Base-by-base conservation (phyloP, 1,140 invertebrate species). In the Glossosoma conforme region DNA sequence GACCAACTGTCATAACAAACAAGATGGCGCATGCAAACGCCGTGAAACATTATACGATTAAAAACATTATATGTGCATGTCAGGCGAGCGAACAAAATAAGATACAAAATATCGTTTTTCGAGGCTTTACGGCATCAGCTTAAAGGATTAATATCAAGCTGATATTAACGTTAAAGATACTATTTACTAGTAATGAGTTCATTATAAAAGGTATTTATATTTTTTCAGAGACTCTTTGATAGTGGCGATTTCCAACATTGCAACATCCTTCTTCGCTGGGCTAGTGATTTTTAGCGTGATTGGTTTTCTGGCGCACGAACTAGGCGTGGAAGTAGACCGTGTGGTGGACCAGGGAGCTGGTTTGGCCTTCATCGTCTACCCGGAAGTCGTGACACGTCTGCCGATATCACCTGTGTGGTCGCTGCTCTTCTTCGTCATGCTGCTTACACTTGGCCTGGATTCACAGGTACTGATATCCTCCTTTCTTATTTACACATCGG, bases 381-480 rank as follows among this genome's bases (percentile, higher is more conserved):
- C 90, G 0, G 89, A 91, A 67, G 89, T 89, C 21, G 85, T 93
- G 2, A 81, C 87, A 0, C 77, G 87, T 47, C 69, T 93, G 54
- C 89, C 89, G 0, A 71, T 88, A 3, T 83, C 89, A 1, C 87
- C 87, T 0, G 67, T 92, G 2, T 93, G 90, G 90, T 88, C 89
- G 1, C 69, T 89, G 37, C 69, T 92, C 0, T 93, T 93, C 72
- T 93, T 93, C 65, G 77, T 92, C 33, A 89, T 89, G 86, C 69
- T 89, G 5, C 67, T 89, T 17, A 88, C 86, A 0, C 70, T 89
- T 20, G 86, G 86, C 6, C 72, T 89, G 46, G 86, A 88, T 55
- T 88, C 85, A 18, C 86, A 89, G 74, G 79, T 82, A 52, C 43
- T 14, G 25, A 28, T 28, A n/a, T 28, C n/a, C 25, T n/a, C 6